These are phyloP conservation scores for Engraulis encrasicolus DNA, from an alignment of 2,113 vertebrate genomes.

Conservation along the genomic window DNA sequence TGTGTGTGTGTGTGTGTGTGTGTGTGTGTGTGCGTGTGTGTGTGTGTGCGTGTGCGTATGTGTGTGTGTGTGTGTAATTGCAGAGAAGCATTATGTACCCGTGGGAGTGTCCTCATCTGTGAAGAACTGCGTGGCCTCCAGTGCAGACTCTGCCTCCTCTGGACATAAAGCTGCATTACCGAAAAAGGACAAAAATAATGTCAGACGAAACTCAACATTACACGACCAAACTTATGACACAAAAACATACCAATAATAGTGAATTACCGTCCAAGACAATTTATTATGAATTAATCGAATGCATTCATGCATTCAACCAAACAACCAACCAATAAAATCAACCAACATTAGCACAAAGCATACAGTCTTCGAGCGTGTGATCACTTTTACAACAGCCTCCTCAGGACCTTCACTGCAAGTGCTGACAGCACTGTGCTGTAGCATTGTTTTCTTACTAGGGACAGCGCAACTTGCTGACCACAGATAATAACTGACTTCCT, in stretches of 20 bases:
- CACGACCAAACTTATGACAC: too few species aligned
- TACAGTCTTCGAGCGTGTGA: background rate
- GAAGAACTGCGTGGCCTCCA: constrained; percentile 91
- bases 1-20: constrained; percentile 22
- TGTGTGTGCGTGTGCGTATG: constrained; percentile 18
- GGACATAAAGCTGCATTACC: constrained; percentile 82
- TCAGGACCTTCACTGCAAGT: background rate
- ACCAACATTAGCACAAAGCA: background rate
- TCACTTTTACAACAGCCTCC: background rate
- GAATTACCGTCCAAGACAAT: too few species aligned
- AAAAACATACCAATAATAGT: too few species aligned
- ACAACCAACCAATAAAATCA: background rate
- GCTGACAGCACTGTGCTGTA: background rate
- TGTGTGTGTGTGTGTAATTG: constrained; percentile 26
- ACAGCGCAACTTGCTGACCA: background rate
- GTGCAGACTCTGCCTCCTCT: constrained; percentile 92
- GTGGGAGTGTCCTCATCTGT: constrained; percentile 79
- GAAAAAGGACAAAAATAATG: background rate
- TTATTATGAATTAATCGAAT: too few species aligned
- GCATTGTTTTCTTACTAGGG: background rate
- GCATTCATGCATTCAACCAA: background rate
- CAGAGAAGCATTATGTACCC: constrained; percentile 69
- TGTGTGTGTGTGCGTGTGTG: constrained; percentile 15
- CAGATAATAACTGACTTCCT: background rate
- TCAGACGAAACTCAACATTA: too few species aligned